Conservation (phyloP, 2,797 vertebrate species). For the Enteromius mattozi region DNA sequence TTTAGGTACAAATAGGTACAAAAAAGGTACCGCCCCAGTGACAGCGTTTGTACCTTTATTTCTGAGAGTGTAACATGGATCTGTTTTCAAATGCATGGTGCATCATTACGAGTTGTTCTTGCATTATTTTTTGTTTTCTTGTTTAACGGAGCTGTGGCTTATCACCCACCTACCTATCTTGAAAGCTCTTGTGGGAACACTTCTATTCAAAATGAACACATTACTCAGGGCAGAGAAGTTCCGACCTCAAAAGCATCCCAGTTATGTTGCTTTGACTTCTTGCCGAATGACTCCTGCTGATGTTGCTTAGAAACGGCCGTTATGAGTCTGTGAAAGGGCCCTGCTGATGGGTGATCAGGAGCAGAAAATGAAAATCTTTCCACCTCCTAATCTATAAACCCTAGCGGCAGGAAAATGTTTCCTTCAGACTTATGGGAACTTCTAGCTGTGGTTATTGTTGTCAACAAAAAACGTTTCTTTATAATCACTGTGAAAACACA, state of each 20-base stretch:
- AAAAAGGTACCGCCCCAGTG: too few species aligned
- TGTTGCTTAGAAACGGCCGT: constrained; percentile 13
- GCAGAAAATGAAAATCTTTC: not conserved
- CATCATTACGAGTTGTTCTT: not conserved
- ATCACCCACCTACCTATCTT: too few species aligned
- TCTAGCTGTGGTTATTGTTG: not conserved
- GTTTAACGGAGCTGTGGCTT: not conserved
- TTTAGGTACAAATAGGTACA: too few species aligned
- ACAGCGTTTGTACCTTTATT: too few species aligned
- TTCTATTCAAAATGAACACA: not conserved
- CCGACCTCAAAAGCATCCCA: constrained; percentile 5
- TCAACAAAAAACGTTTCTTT: not conserved
- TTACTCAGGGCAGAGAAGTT: not conserved
- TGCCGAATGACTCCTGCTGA: not conserved
- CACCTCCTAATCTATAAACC: not conserved
- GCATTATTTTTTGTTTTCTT: not conserved
- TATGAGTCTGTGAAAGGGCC: not conserved
- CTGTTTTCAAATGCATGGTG: not conserved
- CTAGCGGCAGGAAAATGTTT: not conserved
- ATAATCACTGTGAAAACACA: not conserved
- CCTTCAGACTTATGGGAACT: not conserved
- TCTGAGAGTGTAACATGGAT: not conserved
- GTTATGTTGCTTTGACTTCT: not conserved
- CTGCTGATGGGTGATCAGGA: not conserved
- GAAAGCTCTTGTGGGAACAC: not conserved